phyloP scores from a whole-genome alignment of 92 coral and sea anemone species.

The Zoanthus solanderi region DNA sequence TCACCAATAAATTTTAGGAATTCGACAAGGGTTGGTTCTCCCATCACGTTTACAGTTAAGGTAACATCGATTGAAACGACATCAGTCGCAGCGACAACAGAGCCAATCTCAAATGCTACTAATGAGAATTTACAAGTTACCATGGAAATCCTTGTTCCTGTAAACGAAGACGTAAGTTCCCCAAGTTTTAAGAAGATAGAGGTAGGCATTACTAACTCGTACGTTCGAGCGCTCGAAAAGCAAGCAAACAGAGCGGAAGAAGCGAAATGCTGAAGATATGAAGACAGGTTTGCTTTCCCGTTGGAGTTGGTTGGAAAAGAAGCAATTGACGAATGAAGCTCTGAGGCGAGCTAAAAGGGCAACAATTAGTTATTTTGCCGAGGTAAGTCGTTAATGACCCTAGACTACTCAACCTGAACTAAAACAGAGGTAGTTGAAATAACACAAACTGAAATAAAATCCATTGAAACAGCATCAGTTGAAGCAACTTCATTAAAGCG shows the following conservation, averaged over 20 bases:
- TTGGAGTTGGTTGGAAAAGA: neutral
- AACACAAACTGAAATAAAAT: no score
- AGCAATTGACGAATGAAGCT: neutral
- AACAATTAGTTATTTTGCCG: conserved; percentile 1
- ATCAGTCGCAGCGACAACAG: neutral
- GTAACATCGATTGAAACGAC: no score
- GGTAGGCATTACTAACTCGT: conserved; percentile 7
- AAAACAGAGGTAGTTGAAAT: no score
- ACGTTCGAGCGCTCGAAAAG: conserved; percentile 3
- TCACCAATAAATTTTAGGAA: no score
- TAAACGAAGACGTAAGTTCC: conserved; percentile 22
- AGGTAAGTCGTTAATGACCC: neutral
- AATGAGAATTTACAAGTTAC: neutral
- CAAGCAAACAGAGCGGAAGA: conserved; percentile 19
- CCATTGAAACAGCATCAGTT: no score
- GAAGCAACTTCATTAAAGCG: no score
- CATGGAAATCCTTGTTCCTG: conserved; percentile 37
- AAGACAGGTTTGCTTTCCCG: neutral
- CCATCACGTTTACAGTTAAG: no score
- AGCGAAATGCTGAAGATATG: conserved; percentile 26
- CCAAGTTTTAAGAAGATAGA: conserved; percentile 35
- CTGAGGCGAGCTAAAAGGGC: conserved; percentile 15
- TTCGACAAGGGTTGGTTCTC: no score
- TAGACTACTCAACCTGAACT: no score
- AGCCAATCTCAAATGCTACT: conserved; percentile 14